Evolutionary conservation across 2,888 invertebrate genomes (phyloP).

Genomic region (Pandemis corylana): DNA sequence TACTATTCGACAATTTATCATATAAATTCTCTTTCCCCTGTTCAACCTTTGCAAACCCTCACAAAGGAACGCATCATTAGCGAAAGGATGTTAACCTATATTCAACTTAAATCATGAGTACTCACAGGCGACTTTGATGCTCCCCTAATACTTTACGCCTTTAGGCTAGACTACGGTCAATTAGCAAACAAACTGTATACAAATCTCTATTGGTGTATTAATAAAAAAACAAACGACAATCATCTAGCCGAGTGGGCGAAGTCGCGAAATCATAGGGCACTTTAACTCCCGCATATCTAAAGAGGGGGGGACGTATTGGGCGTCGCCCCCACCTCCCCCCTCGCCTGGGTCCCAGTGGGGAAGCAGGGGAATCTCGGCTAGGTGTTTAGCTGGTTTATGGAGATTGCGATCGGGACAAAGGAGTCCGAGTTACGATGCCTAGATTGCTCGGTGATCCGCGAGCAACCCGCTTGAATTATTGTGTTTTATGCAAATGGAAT

Average conservation of each 20-base stretch:
- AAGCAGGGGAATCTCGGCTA: conserved; percentile 71
- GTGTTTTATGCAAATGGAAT: conserved; percentile 38
- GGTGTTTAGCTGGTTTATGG: conserved; percentile 84
- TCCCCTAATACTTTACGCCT: background rate
- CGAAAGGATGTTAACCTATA: conserved; percentile 15
- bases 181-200: background rate
- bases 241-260: conserved; percentile 56
- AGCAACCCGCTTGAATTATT: conserved; percentile 52
- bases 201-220: background rate
- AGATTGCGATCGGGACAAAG: conserved; percentile 83
- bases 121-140: background rate
- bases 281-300: conserved; percentile 70
- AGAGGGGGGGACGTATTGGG: conserved; percentile 43
- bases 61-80: conserved; percentile 2
- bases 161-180: background rate
- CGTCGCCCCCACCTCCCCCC: conserved; percentile 31
- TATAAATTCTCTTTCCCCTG: too few relatives aligned
- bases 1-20: too few relatives aligned
- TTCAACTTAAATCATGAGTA: conserved; percentile 17
- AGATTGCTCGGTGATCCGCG: conserved; percentile 75
- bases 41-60: conserved; percentile 7
- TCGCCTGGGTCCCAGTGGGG: conserved; percentile 47
- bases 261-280: conserved; percentile 74
- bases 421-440: conserved; percentile 76
- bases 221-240: conserved; percentile 55